phyloP scores from a whole-genome alignment of 1,140 invertebrate species.

The Arctopsyche grandis region DNA sequence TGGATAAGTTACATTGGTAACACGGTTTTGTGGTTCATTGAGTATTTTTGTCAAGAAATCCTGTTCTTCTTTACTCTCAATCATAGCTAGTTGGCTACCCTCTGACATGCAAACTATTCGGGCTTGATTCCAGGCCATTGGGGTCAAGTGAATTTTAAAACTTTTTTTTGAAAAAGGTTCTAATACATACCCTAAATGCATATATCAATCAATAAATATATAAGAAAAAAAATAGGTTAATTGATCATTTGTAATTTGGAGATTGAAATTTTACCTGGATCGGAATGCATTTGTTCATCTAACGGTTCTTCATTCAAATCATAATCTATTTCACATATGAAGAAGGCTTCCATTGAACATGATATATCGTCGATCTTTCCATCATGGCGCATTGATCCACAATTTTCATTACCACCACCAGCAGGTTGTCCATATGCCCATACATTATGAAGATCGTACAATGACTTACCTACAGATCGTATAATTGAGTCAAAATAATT shows the following conservation, averaged over 20 bases:
- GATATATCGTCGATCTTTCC: constrained; percentile 44
- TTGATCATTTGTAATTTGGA: background rate
- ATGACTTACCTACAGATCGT: background rate
- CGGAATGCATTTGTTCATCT: background rate
- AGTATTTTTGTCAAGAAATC: background rate
- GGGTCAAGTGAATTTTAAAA: constrained; percentile 19
- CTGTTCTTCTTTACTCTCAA: constrained; percentile 45
- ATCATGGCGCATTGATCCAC: constrained; percentile 41
- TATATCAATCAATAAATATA: background rate
- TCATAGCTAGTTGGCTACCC: constrained; percentile 44
- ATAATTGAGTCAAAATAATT: no score
- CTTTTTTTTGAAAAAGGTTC: background rate
- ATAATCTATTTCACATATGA: constrained; percentile 38
- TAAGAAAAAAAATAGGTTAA: no score
- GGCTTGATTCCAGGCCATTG: constrained; percentile 40
- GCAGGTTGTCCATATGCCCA: constrained; percentile 59
- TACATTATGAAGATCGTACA: constrained; percentile 19
- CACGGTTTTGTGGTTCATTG: background rate
- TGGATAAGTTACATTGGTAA: background rate
- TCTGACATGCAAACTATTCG: constrained; percentile 39
- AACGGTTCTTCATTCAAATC: background rate
- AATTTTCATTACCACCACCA: constrained; percentile 54
- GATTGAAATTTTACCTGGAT: background rate
- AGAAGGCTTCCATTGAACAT: constrained; percentile 27
- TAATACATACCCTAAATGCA: background rate